A percentile compares a stretch with the other conserved stretches of the same genome.
These are phyloP conservation scores for Pilophorus perplexus DNA, from an alignment of 2,888 invertebrate genomes.

Conservation along the genomic window DNA sequence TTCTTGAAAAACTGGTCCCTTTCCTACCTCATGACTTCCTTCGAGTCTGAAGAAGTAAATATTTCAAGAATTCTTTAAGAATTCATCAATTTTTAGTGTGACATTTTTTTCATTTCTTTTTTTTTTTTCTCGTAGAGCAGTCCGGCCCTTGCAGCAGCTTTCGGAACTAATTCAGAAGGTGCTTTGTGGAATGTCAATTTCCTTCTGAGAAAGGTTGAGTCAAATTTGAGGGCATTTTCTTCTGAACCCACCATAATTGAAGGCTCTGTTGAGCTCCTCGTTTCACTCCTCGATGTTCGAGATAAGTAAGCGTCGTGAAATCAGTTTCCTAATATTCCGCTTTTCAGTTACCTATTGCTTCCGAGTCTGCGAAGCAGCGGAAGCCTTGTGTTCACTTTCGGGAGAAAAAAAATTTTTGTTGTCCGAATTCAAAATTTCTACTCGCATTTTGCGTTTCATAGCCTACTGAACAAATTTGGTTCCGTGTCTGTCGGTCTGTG, in stretches of 20 bases:
- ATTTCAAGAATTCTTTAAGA: too few relatives aligned
- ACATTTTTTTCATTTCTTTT: conserved; percentile 13
- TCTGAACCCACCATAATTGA: conserved; percentile 62
- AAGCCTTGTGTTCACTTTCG: too few relatives aligned
- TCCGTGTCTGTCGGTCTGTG: too few relatives aligned
- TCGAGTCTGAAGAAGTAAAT: too few relatives aligned
- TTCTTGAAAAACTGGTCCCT: conserved; percentile 71
- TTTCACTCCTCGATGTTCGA: conserved; percentile 54
- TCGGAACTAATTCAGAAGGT: conserved; percentile 66
- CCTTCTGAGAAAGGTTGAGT: conserved; percentile 63
- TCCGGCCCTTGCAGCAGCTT: conserved; percentile 60
- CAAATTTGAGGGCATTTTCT: conserved; percentile 61
- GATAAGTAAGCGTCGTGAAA: conserved; percentile 44
- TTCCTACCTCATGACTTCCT: too few relatives aligned
- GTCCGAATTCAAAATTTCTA: too few relatives aligned
- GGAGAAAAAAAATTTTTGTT: too few relatives aligned
- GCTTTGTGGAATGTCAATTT: conserved; percentile 63
- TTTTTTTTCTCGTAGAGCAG: conserved; percentile 62
- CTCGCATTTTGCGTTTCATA: too few relatives aligned
- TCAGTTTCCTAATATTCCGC: background rate
- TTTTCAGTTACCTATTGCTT: too few relatives aligned
- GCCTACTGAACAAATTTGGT: too few relatives aligned
- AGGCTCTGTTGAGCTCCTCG: conserved; percentile 64
- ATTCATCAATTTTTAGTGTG: conserved; percentile 2
- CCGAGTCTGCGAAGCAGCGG: too few relatives aligned